phyloP scores from a whole-genome alignment of 2,113 vertebrate genomes.

The Colossoma macropomum region DNA sequence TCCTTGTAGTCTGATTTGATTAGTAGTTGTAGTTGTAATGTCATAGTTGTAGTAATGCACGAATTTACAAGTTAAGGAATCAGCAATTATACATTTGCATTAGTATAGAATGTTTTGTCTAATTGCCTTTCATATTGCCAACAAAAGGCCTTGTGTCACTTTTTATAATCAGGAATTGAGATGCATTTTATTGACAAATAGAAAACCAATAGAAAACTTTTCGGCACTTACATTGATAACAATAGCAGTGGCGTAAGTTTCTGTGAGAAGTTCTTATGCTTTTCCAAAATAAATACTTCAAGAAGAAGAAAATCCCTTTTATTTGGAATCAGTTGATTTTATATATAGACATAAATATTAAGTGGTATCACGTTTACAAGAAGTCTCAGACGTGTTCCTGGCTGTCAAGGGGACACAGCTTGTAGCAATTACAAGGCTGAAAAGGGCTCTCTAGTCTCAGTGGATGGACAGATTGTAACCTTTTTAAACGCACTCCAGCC shows the following conservation, averaged over 20 bases:
- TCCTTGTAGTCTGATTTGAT: constrained; percentile 75
- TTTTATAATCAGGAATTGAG: constrained; percentile 77
- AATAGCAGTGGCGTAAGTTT: constrained; percentile 63
- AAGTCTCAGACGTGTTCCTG: constrained; percentile 51
- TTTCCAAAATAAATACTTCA: constrained; percentile 80
- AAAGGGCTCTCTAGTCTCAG: constrained; percentile 66
- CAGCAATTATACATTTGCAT: constrained; percentile 72
- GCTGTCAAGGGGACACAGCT: constrained; percentile 72
- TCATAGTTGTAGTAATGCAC: constrained; percentile 80
- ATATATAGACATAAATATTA: not conserved
- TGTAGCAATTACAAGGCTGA: constrained; percentile 74
- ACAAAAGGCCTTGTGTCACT: constrained; percentile 79
- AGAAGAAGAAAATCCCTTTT: constrained; percentile 59
- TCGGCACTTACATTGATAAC: constrained; percentile 70
- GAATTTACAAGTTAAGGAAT: constrained; percentile 74
- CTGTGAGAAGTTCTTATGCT: constrained; percentile 77
- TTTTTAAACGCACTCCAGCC: constrained; percentile 67
- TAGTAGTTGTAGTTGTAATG: constrained; percentile 70
- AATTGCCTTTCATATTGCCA: constrained; percentile 75
- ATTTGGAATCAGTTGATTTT: constrained; percentile 50
- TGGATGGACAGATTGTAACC: constrained; percentile 65
- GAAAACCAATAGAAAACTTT: constrained; percentile 66
- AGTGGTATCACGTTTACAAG: constrained; percentile 2
- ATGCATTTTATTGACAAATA: constrained; percentile 74
- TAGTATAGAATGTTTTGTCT: constrained; percentile 79